These are phyloP conservation scores for Pristionchus maxplancki DNA, from an alignment of 2,888 invertebrate species.

Conservation along the genomic window DNA sequence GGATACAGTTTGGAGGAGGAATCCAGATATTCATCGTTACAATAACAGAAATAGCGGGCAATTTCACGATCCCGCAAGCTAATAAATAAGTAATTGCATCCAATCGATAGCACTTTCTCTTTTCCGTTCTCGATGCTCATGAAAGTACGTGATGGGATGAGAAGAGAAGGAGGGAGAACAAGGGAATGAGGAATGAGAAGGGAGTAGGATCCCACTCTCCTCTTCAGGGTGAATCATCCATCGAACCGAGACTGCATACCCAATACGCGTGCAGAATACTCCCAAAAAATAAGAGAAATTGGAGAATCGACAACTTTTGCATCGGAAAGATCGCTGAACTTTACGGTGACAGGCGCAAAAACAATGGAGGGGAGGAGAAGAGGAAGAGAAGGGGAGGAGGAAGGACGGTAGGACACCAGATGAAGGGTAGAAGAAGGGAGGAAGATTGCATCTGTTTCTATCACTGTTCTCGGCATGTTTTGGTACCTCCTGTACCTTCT, in stretches of 20 bases:
- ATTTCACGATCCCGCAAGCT: background rate
- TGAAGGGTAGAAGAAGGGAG: background rate
- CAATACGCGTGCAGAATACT: background rate
- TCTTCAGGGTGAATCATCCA: no score
- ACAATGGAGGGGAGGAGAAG: background rate
- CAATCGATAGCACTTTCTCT: background rate
- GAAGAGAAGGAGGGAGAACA: background rate
- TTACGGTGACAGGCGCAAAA: background rate
- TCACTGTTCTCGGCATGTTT: background rate
- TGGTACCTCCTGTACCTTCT: background rate
- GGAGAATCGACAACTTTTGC: background rate
- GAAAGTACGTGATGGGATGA: background rate
- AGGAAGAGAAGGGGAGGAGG: background rate
- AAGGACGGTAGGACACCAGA: background rate
- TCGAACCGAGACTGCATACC: background rate
- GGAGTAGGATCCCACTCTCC: background rate
- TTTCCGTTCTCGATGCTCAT: background rate
- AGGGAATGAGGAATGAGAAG: conserved; percentile 1
- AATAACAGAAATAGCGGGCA: no score
- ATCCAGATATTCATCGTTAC: no score
- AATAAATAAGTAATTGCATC: background rate
- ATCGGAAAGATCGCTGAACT: conserved; percentile 3
- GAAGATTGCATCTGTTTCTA: background rate
- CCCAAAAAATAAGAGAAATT: background rate
- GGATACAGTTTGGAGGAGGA: background rate